Evolutionary conservation across 1,140 invertebrate species (phyloP), one percentile per base, ranked within the genome.

Genomic region (Thaumatotibia leucotreta): DNA sequence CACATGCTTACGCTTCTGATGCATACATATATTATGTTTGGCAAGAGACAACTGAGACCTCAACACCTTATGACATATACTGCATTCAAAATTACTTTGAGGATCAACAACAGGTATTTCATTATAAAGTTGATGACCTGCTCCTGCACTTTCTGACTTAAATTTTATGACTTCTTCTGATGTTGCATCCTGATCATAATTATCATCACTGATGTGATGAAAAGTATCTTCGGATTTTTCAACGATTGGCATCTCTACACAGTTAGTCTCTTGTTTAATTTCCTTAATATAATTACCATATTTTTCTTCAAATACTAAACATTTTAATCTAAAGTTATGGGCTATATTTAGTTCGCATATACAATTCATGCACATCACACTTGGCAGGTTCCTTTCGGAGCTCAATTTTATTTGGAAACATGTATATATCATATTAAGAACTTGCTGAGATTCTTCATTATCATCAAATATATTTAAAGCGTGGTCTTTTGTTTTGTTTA

Each of bases 381-480:
- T 68, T 11, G 83, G 83, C 20, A 81, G 77, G 63, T 76, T 49
- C 45, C 76, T 76, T 58, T 84, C 73, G 52, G 39, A 50, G 14
- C 61, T 61, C 50, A 90, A 31, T 64, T 63, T 68, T 65, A 88
- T 68, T 77, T 80, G 79, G 69, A 86, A 86, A 80, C 88, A 90
- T 29, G 64, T 4, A 63, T 72, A 72, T 50, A 88, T 77, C 69
- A 80, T 88, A 10, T 77, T 64, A 32, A 80, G 54, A 70, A 85
- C 74, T 14, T 72, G 65, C 63, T 73, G 77, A 31, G 83, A 79
- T 69, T 75, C 64, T 58, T 73, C 54, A 14, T 68, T 61, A 29
- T 74, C 33, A 31, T 65, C 72, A 71, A 80, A 79, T 27, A 87
- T 72, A 69, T 76, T 35, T 17, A 63, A 68, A 10, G 61, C 39